A percentile compares a stretch with the other conserved stretches of the same genome.
phyloP scores from a whole-genome alignment of 1,140 invertebrate species.

The Luehdorfia chinensis region DNA sequence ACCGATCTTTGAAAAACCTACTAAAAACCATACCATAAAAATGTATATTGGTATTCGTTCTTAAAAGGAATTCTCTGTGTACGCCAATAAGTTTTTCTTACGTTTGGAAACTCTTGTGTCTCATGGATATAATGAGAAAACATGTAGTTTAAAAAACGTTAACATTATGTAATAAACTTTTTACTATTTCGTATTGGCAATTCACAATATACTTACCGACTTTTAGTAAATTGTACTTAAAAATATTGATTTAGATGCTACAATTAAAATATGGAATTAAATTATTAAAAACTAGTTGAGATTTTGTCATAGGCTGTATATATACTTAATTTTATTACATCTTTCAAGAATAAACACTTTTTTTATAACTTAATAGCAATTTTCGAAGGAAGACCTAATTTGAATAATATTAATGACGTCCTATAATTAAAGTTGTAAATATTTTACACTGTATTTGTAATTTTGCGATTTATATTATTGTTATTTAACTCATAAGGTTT shows the following conservation, averaged over 20 bases:
- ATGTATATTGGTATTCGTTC: too few relatives aligned
- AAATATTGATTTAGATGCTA: constrained; percentile 17
- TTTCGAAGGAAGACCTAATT: constrained; percentile 5
- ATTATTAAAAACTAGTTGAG: constrained; percentile 4
- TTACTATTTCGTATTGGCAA: too few relatives aligned
- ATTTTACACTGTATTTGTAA: constrained; percentile 69
- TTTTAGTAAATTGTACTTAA: too few relatives aligned
- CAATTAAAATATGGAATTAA: constrained; percentile 18
- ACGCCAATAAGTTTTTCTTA: too few relatives aligned
- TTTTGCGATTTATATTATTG: constrained; percentile 66
- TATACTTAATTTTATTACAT: not conserved
- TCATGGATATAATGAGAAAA: constrained; percentile 28
- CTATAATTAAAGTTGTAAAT: constrained; percentile 69
- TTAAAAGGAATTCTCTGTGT: too few relatives aligned
- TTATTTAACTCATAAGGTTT: constrained; percentile 67
- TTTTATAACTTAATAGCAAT: not conserved
- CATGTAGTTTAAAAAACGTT: constrained; percentile 28
- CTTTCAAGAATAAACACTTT: too few relatives aligned
- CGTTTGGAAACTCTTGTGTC: constrained; percentile 28
- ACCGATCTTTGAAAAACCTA: too few relatives aligned
- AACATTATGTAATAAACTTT: too few relatives aligned
- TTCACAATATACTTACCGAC: too few relatives aligned
- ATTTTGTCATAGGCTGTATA: too few relatives aligned
- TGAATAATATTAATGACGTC: constrained; percentile 19
- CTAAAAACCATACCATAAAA: too few relatives aligned